phyloP scores from a whole-genome alignment of 2,113 vertebrate species.

The Lasiurus borealis region DNA sequence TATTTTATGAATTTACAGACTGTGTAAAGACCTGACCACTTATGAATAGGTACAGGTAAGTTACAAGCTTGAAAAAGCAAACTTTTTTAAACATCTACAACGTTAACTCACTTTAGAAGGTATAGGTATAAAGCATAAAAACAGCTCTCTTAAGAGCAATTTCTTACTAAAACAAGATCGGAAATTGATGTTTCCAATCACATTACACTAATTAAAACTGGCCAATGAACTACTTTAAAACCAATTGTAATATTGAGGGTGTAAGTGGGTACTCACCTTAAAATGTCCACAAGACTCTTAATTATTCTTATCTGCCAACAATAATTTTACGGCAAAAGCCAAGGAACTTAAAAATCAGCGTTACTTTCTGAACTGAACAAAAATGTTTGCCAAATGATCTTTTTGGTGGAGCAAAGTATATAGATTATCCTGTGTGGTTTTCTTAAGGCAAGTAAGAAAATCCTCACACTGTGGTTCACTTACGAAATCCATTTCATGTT shows the following conservation, averaged over 20 bases:
- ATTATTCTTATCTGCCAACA: slow-evolving; percentile 7
- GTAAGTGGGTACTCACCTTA: background rate
- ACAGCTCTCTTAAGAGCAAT: background rate
- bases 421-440: background rate
- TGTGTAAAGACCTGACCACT: background rate
- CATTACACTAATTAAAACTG: slow-evolving; percentile 2
- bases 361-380: slow-evolving; percentile 45
- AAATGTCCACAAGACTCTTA: background rate
- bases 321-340: slow-evolving; percentile 30
- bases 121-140: slow-evolving; percentile 35
- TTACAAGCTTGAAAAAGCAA: slow-evolving; percentile 33
- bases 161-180: background rate
- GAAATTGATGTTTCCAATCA: slow-evolving; percentile 3
- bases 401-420: background rate
- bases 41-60: background rate
- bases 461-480: slow-evolving; percentile 3
- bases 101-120: slow-evolving; percentile 8
- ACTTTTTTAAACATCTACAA: slow-evolving; percentile 28
- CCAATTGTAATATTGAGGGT: slow-evolving; percentile 41
- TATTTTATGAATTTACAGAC: slow-evolving; percentile 60
- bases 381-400: slow-evolving; percentile 32
- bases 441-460: slow-evolving; percentile 45
- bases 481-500: slow-evolving; percentile 42
- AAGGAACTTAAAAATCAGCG: slow-evolving; percentile 4
- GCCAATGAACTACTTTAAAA: slow-evolving; percentile 26